A percentile compares a stretch with the other conserved stretches of the same genome.
Conservation (phyloP, 2,113 vertebrate genomes). For the Podarcis raffonei region DNA sequence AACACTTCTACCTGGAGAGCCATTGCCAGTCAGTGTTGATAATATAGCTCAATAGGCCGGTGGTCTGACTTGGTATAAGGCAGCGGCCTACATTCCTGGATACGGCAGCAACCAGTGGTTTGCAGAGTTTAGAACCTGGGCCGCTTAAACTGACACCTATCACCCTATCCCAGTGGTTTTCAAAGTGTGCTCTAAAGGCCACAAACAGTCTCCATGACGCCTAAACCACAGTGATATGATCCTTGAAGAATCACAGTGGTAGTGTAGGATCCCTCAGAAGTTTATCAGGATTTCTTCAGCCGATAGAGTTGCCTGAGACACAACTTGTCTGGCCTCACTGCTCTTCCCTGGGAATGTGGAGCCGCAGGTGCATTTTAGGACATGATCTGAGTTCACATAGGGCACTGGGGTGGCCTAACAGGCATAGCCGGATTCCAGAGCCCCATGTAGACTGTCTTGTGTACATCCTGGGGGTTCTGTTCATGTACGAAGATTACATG, state of each 20-base stretch:
- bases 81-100: too few relatives aligned
- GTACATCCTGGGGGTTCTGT: not conserved
- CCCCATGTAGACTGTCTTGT: not conserved
- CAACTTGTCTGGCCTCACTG: not conserved
- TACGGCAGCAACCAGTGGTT: not conserved
- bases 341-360: not conserved
- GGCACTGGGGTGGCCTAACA: not conserved
- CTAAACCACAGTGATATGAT: slow-evolving; percentile 27
- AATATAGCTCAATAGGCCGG: too few relatives aligned
- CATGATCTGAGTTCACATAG: not conserved
- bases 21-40: too few relatives aligned
- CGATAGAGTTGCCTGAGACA: not conserved
- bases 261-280: not conserved
- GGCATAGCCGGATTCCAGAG: not conserved
- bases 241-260: not conserved
- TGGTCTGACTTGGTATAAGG: too few relatives aligned
- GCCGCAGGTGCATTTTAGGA: not conserved
- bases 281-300: not conserved
- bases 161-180: not conserved
- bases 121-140: not conserved
- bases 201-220: not conserved
- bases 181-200: not conserved
- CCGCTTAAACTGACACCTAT: not conserved
- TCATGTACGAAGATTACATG: not conserved
- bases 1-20: too few relatives aligned